phyloP scores from a whole-genome alignment of 2,888 invertebrate species.

The Melanotus villosus region DNA sequence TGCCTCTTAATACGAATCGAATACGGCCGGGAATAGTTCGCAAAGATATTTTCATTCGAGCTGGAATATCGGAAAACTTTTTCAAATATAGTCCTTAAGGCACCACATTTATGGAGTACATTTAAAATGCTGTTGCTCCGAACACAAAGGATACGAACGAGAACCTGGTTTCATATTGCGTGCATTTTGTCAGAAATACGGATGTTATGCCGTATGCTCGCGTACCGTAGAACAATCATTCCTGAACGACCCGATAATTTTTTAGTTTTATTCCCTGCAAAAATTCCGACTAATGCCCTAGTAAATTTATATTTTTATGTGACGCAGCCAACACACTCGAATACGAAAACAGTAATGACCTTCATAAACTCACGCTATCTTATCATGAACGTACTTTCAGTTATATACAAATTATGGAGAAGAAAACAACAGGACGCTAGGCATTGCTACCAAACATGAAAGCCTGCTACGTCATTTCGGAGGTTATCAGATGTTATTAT shows the following conservation, averaged over 20 bases:
- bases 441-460: background rate
- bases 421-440: background rate
- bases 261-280: background rate
- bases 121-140: conserved; percentile 24
- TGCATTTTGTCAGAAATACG: conserved; percentile 11
- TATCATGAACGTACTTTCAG: background rate
- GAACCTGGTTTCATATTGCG: conserved; percentile 15
- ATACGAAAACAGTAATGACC: background rate
- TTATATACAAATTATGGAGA: background rate
- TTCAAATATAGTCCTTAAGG: conserved; percentile 29
- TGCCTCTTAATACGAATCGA: conserved; percentile 20
- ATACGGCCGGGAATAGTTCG: conserved; percentile 31
- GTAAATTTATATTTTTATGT: background rate
- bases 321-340: background rate
- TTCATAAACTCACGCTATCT: background rate
- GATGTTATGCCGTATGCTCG: background rate
- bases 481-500: no score
- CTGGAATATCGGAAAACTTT: conserved; percentile 20
- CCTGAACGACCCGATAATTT: background rate
- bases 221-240: background rate
- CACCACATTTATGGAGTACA: conserved; percentile 29
- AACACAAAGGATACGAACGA: conserved; percentile 15
- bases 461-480: background rate
- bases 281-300: no score
- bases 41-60: conserved; percentile 26